phyloP scores from a whole-genome alignment of 2,113 vertebrate genomes.

The Dipodomys merriami region DNA sequence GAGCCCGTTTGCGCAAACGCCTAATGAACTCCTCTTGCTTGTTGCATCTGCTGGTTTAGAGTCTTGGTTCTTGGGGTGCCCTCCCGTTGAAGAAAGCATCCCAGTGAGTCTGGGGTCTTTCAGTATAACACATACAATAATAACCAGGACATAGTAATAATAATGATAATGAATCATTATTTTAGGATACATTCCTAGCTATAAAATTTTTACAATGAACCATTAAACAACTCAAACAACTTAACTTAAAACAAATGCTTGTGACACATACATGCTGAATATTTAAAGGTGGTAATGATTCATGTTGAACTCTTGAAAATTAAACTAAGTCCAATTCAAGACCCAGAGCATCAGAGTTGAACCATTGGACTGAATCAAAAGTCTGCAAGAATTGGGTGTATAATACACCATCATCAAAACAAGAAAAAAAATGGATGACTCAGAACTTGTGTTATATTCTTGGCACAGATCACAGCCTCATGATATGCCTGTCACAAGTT shows the following conservation, averaged over 20 bases:
- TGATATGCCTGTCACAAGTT: background rate
- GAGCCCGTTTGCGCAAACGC: too few relatives aligned
- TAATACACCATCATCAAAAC: background rate
- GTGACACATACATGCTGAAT: background rate
- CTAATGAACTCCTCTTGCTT: too few relatives aligned
- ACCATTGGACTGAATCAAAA: background rate
- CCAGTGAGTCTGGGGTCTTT: too few relatives aligned
- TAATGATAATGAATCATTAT: background rate
- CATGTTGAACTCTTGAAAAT: background rate
- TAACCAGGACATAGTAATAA: background rate
- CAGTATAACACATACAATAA: background rate
- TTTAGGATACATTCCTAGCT: background rate
- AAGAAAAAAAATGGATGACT: background rate
- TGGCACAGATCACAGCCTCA: background rate
- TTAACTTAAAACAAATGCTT: background rate
- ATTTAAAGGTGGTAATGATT: background rate
- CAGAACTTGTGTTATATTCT: background rate
- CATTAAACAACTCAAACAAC: background rate
- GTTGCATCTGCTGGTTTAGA: too few relatives aligned
- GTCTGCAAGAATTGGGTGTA: background rate
- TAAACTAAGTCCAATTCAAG: background rate
- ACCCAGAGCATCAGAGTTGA: background rate
- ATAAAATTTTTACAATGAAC: background rate
- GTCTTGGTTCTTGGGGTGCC: too few relatives aligned
- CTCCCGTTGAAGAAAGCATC: too few relatives aligned